Conservation (phyloP, 2,113 vertebrate genomes). For the Lanius ludovicianus region DNA sequence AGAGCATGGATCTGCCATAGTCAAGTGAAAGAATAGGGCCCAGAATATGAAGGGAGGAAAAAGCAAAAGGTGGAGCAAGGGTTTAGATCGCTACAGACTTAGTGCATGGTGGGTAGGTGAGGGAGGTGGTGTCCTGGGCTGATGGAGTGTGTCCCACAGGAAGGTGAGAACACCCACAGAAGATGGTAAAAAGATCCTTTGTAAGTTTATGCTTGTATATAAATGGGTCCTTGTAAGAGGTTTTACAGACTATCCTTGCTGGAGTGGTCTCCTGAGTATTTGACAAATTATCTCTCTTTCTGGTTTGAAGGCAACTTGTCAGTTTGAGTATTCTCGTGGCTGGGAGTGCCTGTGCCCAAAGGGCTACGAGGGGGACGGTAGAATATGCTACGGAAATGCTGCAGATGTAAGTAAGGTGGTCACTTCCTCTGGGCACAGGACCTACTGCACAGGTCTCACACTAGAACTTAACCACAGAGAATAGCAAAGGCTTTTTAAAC, state of each 20-base stretch:
- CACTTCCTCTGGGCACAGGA: neutral
- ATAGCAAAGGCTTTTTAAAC: neutral
- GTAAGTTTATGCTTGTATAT: neutral
- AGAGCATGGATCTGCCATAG: neutral
- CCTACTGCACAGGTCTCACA: neutral
- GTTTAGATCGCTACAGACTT: neutral
- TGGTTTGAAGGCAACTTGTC: constrained; percentile 75
- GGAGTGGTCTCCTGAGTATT: neutral
- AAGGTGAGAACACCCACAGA: neutral
- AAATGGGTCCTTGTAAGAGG: neutral
- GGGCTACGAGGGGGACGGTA: constrained; percentile 82
- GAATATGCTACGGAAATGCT: constrained; percentile 83
- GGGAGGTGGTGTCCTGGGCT: neutral
- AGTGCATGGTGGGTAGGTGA: neutral
- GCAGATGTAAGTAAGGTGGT: constrained; percentile 73
- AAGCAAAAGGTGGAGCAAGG: neutral
- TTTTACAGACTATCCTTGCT: neutral
- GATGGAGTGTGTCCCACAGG: neutral
- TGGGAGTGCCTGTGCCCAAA: constrained; percentile 87
- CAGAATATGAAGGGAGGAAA: neutral
- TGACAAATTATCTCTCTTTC: neutral
- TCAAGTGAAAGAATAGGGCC: accelerated
- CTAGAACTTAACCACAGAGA: neutral
- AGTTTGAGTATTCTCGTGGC: constrained; percentile 34
- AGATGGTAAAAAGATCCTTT: neutral